A percentile compares a stretch with the other conserved stretches of the same genome.
phyloP scores from a whole-genome alignment of 1,140 invertebrate species.

The Sitobion miscanthi region DNA sequence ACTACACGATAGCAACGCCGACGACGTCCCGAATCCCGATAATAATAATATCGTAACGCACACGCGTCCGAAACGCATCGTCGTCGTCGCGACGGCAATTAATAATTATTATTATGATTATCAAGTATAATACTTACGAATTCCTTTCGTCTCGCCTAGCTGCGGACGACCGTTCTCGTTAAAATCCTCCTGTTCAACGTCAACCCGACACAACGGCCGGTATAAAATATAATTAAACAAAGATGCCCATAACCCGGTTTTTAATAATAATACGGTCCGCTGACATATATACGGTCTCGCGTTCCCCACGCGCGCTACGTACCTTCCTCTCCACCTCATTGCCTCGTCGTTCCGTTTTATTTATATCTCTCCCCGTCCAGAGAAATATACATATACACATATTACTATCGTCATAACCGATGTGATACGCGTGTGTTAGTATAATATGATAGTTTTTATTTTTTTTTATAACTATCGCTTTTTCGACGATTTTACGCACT shows the following conservation, averaged over 20 bases:
- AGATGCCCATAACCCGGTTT: conserved; percentile 41
- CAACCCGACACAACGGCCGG: background rate
- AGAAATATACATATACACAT: background rate
- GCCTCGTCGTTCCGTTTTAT: conserved; percentile 29
- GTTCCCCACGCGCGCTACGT: conserved; percentile 19
- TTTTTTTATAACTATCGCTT: background rate
- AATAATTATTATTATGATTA: background rate
- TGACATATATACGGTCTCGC: conserved; percentile 51
- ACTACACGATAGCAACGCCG: too few species aligned
- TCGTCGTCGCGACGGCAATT: background rate
- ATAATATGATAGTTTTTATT: background rate
- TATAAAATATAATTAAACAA: background rate
- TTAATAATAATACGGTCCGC: conserved; percentile 45
- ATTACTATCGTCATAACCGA: conserved; percentile 42
- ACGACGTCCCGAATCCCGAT: background rate
- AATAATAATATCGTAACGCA: background rate
- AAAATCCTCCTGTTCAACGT: conserved; percentile 31
- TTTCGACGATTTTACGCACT: conserved; percentile 13
- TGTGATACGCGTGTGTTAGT: background rate
- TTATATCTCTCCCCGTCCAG: conserved; percentile 33
- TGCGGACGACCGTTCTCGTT: background rate
- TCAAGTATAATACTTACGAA: conserved; percentile 1
- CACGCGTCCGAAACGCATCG: background rate
- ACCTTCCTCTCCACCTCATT: background rate
- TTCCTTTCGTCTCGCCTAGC: background rate